Base-by-base conservation (phyloP, 1,140 invertebrate genomes). In the Eurytemora carolleeae region DNA sequence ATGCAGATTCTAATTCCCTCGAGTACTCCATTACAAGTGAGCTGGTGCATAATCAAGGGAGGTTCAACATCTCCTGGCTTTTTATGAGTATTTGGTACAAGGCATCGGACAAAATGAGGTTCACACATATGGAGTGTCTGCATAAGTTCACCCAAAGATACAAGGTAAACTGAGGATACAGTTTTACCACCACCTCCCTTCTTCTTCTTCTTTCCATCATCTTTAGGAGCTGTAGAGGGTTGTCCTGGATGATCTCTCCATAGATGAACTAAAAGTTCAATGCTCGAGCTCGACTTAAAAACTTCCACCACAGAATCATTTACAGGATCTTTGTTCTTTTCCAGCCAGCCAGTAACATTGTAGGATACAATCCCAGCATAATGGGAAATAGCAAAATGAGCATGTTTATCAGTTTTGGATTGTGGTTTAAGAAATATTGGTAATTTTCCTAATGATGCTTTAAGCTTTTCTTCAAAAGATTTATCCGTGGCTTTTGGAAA, bases 261-360 rank as follows among this genome's bases (percentile, higher is more conserved):
- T 80, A 94, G 92, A 73, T 91, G 87, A 23, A 82, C 67, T 70
- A 94, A 71, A 68, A 94, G 76, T 70, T 85, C 84, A 80, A 93
- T 94, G 67, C 70, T 69, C 64, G 87, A 86, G 77, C 94, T 89
- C 64, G 75, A 66, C 79, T 96, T 96, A 81, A 87, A 90, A 71
- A 94, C 86, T 70, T 95, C 90, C 67, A 97, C 91, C 64, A 97
- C 92, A 64, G 90, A 93, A 80, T 97, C 93, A 81, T 97, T 98
- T 73, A 98, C 78, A 68, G 94, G 94, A 79, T 98, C 93, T 83
- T 98, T 98, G 83, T 98, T 98, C 87, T 97, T 98, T 75, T 98
- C 93, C 71, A 98, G 80, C 93, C 93, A 98, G 68, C 90, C 89
- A 69, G 86, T 87, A 75, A 96, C 89, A 78, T 95, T 97, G 81